Evolutionary conservation across 2,888 invertebrate genomes (phyloP), one percentile per base, ranked within the genome.

Genomic region (Drosophila pullipes): DNA sequence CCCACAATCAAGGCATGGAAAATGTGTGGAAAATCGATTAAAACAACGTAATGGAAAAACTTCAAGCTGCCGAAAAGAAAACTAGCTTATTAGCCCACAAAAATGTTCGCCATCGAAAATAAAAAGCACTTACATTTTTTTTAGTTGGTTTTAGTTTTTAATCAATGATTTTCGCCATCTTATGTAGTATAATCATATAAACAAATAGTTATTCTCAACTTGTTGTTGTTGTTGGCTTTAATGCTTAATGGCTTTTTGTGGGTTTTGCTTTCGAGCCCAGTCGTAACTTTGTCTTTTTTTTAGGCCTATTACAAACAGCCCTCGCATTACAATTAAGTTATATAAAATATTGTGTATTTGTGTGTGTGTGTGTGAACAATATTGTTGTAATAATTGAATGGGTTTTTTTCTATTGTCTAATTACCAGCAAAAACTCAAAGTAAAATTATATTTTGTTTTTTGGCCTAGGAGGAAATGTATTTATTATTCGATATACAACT

Each of bases 1-100:
- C 53, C 68, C 61, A 65, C 69, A 74, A 76, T 74, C 70, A 64
- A 69, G 69, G 74, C 81, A 63, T 52, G 69, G 59, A 67, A 85
- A 85, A 71, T 78, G 72, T 85, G 84, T 74, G 85, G 74, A 84
- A 84, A 84, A 84, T 84, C 84, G 84, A 87, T 85, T 83, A 72
- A 74, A 78, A 60, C 52, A 63, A 57, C 71, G 69, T 77, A 74
- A 83, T 81, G 73, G 76, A 81, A 79, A 81, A 78, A 78, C 72
- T 73, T 80, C 64, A 66, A 69, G 82, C 74, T 74, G 64, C 68
- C 72, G 28, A 47, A 69, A 65, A 66, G 62, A 50, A 25, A 61
- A 31, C 9, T 31, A 65, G 49, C 65, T 76, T 63, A 64, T 76
- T 71, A 75, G 81, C 44, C 72, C 59, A 57, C 80, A 69, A 49